Conservation (phyloP, 2,888 invertebrate species). For the Miltochrista miniata region DNA sequence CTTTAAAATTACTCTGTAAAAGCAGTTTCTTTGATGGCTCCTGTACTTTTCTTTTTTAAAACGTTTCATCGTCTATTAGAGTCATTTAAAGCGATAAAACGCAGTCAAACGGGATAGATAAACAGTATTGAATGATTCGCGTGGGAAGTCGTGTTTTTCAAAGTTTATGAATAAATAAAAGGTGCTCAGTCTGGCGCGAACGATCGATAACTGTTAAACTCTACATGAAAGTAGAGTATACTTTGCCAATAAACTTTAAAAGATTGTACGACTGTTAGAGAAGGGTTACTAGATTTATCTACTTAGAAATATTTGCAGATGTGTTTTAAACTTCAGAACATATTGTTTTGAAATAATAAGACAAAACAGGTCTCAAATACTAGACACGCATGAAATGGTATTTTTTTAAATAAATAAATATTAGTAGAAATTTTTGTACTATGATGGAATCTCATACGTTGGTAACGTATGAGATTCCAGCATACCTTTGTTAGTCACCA, state of each 20-base stretch:
- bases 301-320: too few relatives aligned
- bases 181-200: slow-evolving; percentile 36
- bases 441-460: too few relatives aligned
- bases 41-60: neutral
- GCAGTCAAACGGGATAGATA: slow-evolving; percentile 3
- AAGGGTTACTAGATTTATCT: neutral
- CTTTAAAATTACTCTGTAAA: too few relatives aligned
- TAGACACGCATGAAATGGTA: too few relatives aligned
- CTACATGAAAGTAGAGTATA: slow-evolving; percentile 31
- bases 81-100: slow-evolving; percentile 21
- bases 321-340: neutral
- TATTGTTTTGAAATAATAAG: too few relatives aligned
- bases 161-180: slow-evolving; percentile 54
- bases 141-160: slow-evolving; percentile 38
- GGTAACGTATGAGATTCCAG: too few relatives aligned
- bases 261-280: neutral
- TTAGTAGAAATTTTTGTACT: too few relatives aligned
- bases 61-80: slow-evolving; percentile 4
- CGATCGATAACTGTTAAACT: slow-evolving; percentile 41
- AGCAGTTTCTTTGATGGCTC: too few relatives aligned
- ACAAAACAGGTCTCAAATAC: too few relatives aligned
- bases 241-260: slow-evolving; percentile 20
- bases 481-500: too few relatives aligned
- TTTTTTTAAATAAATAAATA: too few relatives aligned
- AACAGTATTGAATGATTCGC: slow-evolving; percentile 23